Evolutionary conservation across 2,888 invertebrate genomes (phyloP), one percentile per base, ranked within the genome.

Genomic region (Xestobium rufovillosum): DNA sequence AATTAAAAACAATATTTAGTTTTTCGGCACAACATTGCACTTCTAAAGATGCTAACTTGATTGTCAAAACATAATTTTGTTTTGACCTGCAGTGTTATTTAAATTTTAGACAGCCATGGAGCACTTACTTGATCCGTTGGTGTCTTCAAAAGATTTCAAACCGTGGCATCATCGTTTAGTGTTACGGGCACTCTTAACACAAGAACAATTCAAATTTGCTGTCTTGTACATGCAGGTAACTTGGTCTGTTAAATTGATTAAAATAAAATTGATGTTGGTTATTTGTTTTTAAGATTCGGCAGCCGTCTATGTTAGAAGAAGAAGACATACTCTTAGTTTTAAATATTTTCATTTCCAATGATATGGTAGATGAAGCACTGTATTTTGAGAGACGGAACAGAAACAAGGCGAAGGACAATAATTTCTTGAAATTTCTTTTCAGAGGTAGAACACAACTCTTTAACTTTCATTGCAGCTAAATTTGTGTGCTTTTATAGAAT

Each of bases 151-250:
- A 1, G 74, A 78, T 13, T 67, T 86, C 10, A 72, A 75, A 14
- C 70, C 74, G 6, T 83, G 83, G 83, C 84, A 86, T 56, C 86
- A 86, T 60, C 70, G 71, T 38, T 71, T 78, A 0, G 77, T 83
- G 0, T 59, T 87, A 3, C 73, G 78, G 3, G 70, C 82, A 0
- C 63, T 83, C 3, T 65, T 84, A 3, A 71, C 75, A 1, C 82
- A 84, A 53, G 73, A 76, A 45, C 78, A 83, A 47, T 72, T 76
- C 0, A 77, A 78, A 51, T 70, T 80, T 8, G 86, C 86, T 0
- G 62, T 85, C 11, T 73, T 77, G 12, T 87, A 86, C 59, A 55
- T 82, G 10, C 75, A 77, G 50, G 73, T 79, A 0, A 62, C 75
- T 33, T 72, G 67, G 60, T 79, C 59, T 26, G 42, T 74, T 69